Evolutionary conservation across 1,140 invertebrate genomes (phyloP).

Genomic region (Apis florea): DNA sequence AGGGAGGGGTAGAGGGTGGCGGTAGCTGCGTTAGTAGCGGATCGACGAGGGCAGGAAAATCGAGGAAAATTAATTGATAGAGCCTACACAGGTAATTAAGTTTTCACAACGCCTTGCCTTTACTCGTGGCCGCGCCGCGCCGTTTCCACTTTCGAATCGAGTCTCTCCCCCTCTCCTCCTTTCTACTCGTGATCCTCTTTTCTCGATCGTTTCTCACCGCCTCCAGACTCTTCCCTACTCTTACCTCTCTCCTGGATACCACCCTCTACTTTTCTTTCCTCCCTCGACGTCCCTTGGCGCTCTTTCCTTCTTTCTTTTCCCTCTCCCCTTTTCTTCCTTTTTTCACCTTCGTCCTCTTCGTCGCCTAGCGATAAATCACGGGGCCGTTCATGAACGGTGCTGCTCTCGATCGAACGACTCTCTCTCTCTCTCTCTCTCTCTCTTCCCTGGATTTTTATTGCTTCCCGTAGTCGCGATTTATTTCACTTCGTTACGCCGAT

Average conservation of each 20-base stretch:
- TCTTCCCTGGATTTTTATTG: conserved; percentile 59
- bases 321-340: conserved; percentile 15
- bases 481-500: conserved; percentile 63
- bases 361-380: conserved; percentile 56
- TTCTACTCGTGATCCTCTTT: conserved; percentile 42
- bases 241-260: conserved; percentile 4
- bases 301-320: not conserved
- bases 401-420: conserved; percentile 45
- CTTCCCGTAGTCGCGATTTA: conserved; percentile 55
- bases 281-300: not conserved
- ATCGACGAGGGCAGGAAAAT: conserved; percentile 69
- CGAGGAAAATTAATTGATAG: conserved; percentile 80
- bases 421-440: not conserved
- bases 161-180: not conserved
- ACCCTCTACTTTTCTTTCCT: not conserved
- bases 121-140: conserved; percentile 54
- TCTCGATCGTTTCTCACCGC: conserved; percentile 53
- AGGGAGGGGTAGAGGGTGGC: conserved; percentile 25
- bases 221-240: conserved; percentile 29
- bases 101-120: conserved; percentile 76
- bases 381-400: conserved; percentile 45
- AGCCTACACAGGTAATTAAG: conserved; percentile 80
- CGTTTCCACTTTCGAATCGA: conserved; percentile 30
- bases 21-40: conserved; percentile 34
- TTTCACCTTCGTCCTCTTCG: not conserved